phyloP scores from a whole-genome alignment of 64 coral and sea anemone genomes.

The Pocillopora verrucosa region DNA sequence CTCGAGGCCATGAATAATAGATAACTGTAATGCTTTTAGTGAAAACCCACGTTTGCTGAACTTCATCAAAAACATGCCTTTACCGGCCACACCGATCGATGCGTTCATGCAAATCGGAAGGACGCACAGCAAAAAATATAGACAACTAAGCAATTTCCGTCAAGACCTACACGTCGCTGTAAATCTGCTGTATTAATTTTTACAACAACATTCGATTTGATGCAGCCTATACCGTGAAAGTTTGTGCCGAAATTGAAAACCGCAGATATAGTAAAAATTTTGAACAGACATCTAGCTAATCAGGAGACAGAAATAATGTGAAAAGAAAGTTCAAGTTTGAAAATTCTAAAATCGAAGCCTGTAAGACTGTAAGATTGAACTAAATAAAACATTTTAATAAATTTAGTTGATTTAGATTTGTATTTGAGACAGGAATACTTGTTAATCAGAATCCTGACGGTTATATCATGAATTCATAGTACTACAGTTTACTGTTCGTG shows the following conservation, averaged over 20 bases:
- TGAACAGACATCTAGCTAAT: neutral
- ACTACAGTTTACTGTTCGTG: neutral
- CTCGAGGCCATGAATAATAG: conserved; percentile 4
- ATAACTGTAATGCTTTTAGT: neutral
- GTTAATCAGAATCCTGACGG: too few relatives aligned
- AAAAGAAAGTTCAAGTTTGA: neutral
- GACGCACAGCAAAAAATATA: neutral
- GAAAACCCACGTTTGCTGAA: neutral
- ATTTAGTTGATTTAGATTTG: neutral
- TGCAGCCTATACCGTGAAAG: neutral
- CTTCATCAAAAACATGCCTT: neutral
- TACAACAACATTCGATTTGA: neutral
- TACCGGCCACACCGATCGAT: neutral
- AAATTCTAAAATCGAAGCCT: neutral
- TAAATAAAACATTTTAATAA: too few relatives aligned
- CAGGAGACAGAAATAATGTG: neutral
- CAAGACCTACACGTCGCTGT: neutral
- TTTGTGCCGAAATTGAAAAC: neutral
- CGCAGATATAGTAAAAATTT: neutral
- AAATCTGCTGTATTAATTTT: neutral
- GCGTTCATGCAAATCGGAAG: neutral
- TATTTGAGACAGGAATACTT: too few relatives aligned
- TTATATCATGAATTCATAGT: too few relatives aligned
- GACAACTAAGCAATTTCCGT: neutral
- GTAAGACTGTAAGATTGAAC: neutral